Percentiles rank a stretch among this genome's conserved stretches.
Evolutionary conservation across 2,888 invertebrate species (phyloP).

Genomic region (Melangyna quadrimaculata): DNA sequence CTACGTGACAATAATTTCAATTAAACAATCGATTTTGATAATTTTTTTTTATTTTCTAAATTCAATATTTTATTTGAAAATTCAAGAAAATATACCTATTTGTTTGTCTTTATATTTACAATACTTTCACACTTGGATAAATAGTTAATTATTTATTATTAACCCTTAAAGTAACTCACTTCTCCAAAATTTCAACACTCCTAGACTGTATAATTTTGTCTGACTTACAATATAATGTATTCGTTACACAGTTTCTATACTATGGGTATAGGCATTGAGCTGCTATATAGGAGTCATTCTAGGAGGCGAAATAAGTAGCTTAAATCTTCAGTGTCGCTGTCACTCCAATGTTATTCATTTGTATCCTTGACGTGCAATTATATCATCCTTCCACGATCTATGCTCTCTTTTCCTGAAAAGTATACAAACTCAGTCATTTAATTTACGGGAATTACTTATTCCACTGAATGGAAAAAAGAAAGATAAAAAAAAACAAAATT

Average conservation of each 20-base stretch:
- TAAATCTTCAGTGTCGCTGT: slow-evolving; percentile 67
- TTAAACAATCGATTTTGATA: too few relatives aligned
- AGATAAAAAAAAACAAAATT: slow-evolving; percentile 7
- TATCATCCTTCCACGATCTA: slow-evolving; percentile 60
- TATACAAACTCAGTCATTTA: slow-evolving; percentile 57
- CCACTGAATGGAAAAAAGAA: neutral
- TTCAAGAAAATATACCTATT: too few relatives aligned
- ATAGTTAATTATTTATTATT: too few relatives aligned
- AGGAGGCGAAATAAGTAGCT: slow-evolving; percentile 32
- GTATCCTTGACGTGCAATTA: slow-evolving; percentile 68
- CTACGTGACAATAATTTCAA: too few relatives aligned
- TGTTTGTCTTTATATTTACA: too few relatives aligned
- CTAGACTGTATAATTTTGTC: too few relatives aligned
- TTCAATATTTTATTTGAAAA: too few relatives aligned
- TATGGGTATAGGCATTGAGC: slow-evolving; percentile 9
- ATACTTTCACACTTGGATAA: too few relatives aligned
- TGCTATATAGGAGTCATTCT: neutral
- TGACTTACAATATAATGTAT: neutral
- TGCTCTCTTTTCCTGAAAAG: neutral
- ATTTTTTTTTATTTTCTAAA: too few relatives aligned
- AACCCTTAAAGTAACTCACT: too few relatives aligned
- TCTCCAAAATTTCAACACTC: too few relatives aligned
- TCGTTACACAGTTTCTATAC: neutral
- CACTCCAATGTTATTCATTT: slow-evolving; percentile 63
- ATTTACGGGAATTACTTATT: slow-evolving; percentile 59